phyloP scores from a whole-genome alignment of 2,888 invertebrate genomes.

The Drosophila stalkeri region DNA sequence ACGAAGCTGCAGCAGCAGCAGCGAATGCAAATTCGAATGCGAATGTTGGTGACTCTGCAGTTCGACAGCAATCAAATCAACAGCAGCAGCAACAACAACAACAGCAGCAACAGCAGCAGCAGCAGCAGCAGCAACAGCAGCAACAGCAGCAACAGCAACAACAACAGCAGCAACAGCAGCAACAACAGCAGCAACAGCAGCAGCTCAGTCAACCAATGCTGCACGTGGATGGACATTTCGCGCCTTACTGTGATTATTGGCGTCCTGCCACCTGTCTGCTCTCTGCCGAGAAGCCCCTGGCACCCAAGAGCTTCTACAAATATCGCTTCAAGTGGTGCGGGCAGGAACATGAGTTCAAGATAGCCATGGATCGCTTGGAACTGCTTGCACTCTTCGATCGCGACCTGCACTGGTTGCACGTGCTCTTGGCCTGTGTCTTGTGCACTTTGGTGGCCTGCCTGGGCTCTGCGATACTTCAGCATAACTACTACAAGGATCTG shows the following conservation, averaged over 20 bases:
- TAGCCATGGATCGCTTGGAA: conserved; percentile 96
- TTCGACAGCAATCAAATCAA: conserved; percentile 13
- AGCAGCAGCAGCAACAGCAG: conserved; percentile 30
- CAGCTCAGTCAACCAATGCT: conserved; percentile 75
- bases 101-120: conserved; percentile 30
- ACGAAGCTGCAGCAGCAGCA: conserved; percentile 42
- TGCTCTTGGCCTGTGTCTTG: conserved; percentile 92
- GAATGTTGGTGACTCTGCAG: no score
- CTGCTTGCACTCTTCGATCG: conserved; percentile 96
- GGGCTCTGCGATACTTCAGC: conserved; percentile 92
- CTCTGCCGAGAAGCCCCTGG: conserved; percentile 80
- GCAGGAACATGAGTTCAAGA: conserved; percentile 87
- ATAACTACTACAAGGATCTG: conserved; percentile 95
- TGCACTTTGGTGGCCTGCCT: conserved; percentile 94
- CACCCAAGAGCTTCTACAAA: conserved; percentile 84
- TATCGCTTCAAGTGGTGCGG: conserved; percentile 84
- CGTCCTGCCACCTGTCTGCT: conserved; percentile 82
- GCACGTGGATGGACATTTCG: conserved; percentile 82
- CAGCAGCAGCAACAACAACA: conserved; percentile 19
- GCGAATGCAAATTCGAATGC: background rate
- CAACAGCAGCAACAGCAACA: conserved; percentile 6
- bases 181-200: conserved; percentile 35
- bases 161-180: conserved; percentile 21
- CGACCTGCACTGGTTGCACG: conserved; percentile 91
- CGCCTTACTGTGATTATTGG: conserved; percentile 84